phyloP scores from a whole-genome alignment of 2,888 invertebrate species.

The Cyrtodaria siliqua region DNA sequence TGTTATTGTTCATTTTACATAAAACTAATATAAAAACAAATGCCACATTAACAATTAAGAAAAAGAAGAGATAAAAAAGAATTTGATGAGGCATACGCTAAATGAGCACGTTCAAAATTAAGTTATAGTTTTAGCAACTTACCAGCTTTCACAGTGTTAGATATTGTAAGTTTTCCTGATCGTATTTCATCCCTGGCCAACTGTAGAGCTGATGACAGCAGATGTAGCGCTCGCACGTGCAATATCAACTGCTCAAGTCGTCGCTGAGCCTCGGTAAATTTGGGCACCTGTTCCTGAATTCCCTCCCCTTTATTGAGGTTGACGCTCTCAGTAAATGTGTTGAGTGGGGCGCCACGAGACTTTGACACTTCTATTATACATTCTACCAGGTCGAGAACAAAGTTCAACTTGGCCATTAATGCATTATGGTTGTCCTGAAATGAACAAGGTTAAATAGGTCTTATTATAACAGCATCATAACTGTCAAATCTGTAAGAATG shows the following conservation, averaged over 20 bases:
- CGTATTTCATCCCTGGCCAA: slow-evolving; percentile 94
- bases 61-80: too few species aligned
- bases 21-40: too few species aligned
- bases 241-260: slow-evolving; percentile 94
- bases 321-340: slow-evolving; percentile 81
- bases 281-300: slow-evolving; percentile 48
- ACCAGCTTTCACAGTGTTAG: slow-evolving; percentile 96
- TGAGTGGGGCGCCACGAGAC: slow-evolving; percentile 85
- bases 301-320: slow-evolving; percentile 62
- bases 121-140: too few species aligned
- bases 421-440: slow-evolving; percentile 96
- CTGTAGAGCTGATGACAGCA: slow-evolving; percentile 97
- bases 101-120: too few species aligned
- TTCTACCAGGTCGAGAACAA: slow-evolving; percentile 97
- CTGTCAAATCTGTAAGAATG: too few species aligned
- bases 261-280: slow-evolving; percentile 79
- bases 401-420: slow-evolving; percentile 98
- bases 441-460: background rate
- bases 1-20: too few species aligned
- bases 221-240: slow-evolving; percentile 95
- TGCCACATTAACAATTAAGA: too few species aligned
- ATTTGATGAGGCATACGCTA: too few species aligned
- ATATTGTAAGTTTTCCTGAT: slow-evolving; percentile 94
- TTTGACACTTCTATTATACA: slow-evolving; percentile 93
- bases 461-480: too few species aligned